These are phyloP conservation scores for Geopemphigus sp. DNA, from an alignment of 1,140 invertebrate genomes.

Conservation along the genomic window DNA sequence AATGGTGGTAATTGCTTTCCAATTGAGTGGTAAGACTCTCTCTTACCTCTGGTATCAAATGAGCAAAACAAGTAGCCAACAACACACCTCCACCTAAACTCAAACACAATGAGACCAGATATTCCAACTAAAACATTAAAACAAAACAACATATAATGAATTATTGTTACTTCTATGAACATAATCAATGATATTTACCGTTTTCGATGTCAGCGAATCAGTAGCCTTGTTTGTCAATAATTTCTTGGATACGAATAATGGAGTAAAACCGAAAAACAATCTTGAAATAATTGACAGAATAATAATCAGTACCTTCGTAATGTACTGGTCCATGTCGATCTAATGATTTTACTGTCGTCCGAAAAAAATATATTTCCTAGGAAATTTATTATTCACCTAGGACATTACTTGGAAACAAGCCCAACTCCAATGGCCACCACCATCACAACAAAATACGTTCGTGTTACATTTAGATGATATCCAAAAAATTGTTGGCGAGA, in stretches of 20 bases:
- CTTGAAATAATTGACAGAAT: constrained; percentile 24
- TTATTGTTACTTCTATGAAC: neutral
- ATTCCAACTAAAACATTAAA: constrained; percentile 50
- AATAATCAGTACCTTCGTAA: constrained; percentile 24
- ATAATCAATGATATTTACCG: neutral
- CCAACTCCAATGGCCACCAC: constrained; percentile 1
- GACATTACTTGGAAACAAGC: constrained; percentile 20
- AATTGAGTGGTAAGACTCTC: constrained; percentile 39
- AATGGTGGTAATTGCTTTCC: constrained; percentile 51
- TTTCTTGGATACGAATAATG: constrained; percentile 34
- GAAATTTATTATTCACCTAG: neutral
- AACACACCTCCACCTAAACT: constrained; percentile 85
- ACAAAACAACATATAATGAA: neutral
- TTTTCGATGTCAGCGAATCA: constrained; percentile 21
- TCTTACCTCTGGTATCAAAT: constrained; percentile 78
- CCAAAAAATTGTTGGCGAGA: neutral
- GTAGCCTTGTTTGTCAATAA: constrained; percentile 19
- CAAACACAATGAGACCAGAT: constrained; percentile 55
- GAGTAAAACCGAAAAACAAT: constrained; percentile 38
- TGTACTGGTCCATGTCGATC: constrained; percentile 24
- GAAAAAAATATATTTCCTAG: neutral
- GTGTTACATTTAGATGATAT: constrained; percentile 27
- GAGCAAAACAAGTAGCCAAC: constrained; percentile 74
- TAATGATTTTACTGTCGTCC: neutral
- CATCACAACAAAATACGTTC: constrained; percentile 5